Conservation (phyloP, 1,140 invertebrate species). For the Temnothorax curvispinosus region DNA sequence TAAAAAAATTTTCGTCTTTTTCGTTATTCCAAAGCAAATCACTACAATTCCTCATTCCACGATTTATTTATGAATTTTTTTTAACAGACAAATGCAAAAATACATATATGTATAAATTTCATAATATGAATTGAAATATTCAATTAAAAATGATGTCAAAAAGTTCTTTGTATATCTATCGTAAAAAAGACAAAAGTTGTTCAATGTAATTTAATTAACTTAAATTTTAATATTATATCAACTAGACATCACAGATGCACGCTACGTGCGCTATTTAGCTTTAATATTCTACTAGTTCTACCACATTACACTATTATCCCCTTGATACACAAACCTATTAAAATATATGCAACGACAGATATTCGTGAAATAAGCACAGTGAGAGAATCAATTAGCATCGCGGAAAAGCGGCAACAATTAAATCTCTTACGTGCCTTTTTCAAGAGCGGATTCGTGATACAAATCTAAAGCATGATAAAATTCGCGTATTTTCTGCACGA, state of each 20-base stretch:
- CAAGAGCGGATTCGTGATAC: neutral
- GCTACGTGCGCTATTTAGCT: no score
- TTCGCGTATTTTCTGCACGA: neutral
- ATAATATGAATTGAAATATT: neutral
- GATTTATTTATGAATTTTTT: neutral
- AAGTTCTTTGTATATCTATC: neutral
- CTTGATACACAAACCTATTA: no score
- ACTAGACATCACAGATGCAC: no score
- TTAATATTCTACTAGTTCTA: no score
- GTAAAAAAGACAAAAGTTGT: neutral
- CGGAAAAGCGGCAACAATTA: no score
- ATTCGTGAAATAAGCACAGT: no score
- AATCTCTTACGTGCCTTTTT: neutral
- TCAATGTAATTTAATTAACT: slow-evolving; percentile 4
- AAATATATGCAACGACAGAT: no score
- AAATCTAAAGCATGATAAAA: neutral
- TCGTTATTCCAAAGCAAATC: neutral
- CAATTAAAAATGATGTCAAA: neutral
- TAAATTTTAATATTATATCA: neutral
- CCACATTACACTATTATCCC: no score
- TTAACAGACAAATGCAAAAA: neutral
- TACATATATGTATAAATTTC: neutral
- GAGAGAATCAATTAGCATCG: no score
- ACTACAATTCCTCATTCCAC: neutral
- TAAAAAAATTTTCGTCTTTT: neutral